phyloP scores from a whole-genome alignment of 2,888 invertebrate genomes.

The Acanthosepion lycidas region DNA sequence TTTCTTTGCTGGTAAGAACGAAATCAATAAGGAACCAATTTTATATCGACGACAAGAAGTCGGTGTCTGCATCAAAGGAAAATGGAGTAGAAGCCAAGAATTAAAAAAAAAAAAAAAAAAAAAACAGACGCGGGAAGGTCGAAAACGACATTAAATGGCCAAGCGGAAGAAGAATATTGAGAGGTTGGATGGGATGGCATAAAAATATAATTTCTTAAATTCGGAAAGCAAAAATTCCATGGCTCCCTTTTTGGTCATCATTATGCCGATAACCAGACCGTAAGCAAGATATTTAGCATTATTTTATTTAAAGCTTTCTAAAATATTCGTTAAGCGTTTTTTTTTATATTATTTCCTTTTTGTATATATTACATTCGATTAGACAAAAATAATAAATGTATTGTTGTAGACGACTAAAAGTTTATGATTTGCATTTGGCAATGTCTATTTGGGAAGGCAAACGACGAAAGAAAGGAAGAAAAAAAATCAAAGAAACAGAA shows the following conservation, averaged over 20 bases:
- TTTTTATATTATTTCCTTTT: neutral
- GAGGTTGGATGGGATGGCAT: fast-evolving
- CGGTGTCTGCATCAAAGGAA: too few relatives aligned
- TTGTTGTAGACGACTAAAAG: neutral
- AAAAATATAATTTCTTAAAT: neutral
- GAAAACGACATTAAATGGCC: neutral
- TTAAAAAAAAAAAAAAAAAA: neutral
- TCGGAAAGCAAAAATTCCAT: neutral
- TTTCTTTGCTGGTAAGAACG: neutral
- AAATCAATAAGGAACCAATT: neutral
- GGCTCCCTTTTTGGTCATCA: neutral
- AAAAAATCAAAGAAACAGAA: neutral
- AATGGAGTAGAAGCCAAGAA: too few relatives aligned
- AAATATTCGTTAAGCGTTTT: too few relatives aligned
- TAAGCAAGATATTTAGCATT: neutral
- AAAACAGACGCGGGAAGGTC: fast-evolving
- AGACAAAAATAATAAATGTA: too few relatives aligned
- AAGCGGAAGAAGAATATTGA: neutral
- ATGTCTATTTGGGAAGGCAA: neutral
- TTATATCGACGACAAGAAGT: neutral
- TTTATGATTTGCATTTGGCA: neutral
- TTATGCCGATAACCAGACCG: neutral
- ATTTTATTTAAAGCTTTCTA: too few relatives aligned
- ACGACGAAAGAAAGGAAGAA: neutral
- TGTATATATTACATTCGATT: too few relatives aligned